Evolutionary conservation across 2,113 vertebrate genomes (phyloP).

Genomic region (Carettochelys insculpta): DNA sequence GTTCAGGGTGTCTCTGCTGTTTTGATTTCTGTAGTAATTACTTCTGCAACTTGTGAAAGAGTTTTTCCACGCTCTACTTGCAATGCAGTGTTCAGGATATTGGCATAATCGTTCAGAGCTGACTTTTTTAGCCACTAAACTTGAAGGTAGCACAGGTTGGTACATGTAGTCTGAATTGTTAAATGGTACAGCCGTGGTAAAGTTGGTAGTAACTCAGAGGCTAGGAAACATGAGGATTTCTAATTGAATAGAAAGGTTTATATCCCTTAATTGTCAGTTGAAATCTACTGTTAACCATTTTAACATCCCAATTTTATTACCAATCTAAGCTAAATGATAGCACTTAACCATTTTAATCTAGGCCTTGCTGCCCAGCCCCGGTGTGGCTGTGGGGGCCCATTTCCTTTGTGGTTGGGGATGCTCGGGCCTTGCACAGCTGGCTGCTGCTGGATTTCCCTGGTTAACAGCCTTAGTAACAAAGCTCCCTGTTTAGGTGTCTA

Average conservation of each 20-base stretch:
- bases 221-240: background rate
- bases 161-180: background rate
- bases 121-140: background rate
- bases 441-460: too few relatives aligned
- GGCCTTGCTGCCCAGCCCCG: too few relatives aligned
- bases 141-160: background rate
- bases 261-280: background rate
- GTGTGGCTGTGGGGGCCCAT: too few relatives aligned
- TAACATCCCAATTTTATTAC: too few relatives aligned
- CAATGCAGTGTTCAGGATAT: background rate
- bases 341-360: too few relatives aligned
- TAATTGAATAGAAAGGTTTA: background rate
- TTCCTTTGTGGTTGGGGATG: too few relatives aligned
- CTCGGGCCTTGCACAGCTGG: too few relatives aligned
- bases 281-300: too few relatives aligned
- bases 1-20: background rate
- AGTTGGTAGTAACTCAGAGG: background rate
- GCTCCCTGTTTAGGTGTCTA: background rate
- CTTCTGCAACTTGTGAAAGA: background rate
- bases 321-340: too few relatives aligned
- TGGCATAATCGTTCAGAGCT: background rate
- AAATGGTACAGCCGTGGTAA: background rate
- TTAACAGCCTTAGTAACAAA: background rate
- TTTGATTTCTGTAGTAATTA: background rate
- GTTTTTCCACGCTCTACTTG: background rate